Evolutionary conservation across 2,888 invertebrate species (phyloP), one percentile per base, ranked within the genome.

Genomic region (Nymphalis c-album): DNA sequence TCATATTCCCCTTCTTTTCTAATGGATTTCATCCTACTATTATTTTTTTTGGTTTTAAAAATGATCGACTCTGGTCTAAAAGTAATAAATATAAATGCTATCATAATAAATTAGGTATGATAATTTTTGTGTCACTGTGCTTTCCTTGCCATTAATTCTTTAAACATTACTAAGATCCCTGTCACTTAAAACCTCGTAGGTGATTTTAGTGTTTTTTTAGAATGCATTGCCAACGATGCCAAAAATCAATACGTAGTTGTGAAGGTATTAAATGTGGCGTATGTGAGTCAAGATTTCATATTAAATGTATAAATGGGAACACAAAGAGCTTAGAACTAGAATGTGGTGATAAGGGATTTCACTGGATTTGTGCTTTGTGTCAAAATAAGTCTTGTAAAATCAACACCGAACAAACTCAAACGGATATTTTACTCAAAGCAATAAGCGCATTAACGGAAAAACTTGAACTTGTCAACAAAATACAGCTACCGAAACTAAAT

Each of bases 381-480:
- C 82, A 85, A 47, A 80, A 77, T 60, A 75, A 78, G 1, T 76
- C 79, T 2, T 71, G 71, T 51, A 71, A 66, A 48, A 76, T 73
- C 7, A 71, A 22, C 64, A 65, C n/a, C 77, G 74, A 63, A 78
- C 78, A 18, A 73, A 64, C 45, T 61, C 74, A 57, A n/a, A 74
- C 71, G n/a, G 70, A 76, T 48, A 47, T 59, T 46, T 61, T 86
- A 1, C 26, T 84, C 31, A 76, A 76, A 5, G 77, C 81, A 2
- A 76, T 90, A 20, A 80, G 73, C 31, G 72, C 73, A 5, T 75
- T 89, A 16, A 78, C 80, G 20, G 87, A 87, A 67, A 90, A 89
- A 76, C 81, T 90, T 69, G 88, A 90, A 68, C 71, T 86, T 2
- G 81, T 90, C 0, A 88, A 86, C 71, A 89, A 88, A 79, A 82